A percentile compares a stretch with the other conserved stretches of the same genome.
These are phyloP conservation scores for Yasuhikotakia modesta DNA, from an alignment of 2,797 vertebrate genomes.

Conservation along the genomic window DNA sequence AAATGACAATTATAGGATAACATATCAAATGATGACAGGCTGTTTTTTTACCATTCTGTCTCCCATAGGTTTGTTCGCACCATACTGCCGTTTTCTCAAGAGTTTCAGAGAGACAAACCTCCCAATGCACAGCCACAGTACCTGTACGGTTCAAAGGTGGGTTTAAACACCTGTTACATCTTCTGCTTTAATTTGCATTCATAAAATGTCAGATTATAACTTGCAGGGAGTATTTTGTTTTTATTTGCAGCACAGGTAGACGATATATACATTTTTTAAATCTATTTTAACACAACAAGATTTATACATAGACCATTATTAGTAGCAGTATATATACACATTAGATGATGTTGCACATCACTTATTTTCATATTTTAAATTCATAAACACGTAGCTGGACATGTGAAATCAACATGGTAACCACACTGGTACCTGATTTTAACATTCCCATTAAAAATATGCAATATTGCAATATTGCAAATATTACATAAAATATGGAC, in stretches of 20 bases:
- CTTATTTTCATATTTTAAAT: no score
- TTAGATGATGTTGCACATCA: no score
- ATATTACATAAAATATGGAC: neutral
- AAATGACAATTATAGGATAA: neutral
- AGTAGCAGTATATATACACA: no score
- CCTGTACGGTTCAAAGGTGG: constrained; percentile 94
- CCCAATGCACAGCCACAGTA: constrained; percentile 97
- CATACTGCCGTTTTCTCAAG: constrained; percentile 94
- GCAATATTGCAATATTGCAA: no score
- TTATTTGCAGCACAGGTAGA: no score
- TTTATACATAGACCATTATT: no score
- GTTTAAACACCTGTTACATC: constrained; percentile 30
- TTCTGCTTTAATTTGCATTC: neutral
- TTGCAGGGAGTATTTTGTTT: neutral
- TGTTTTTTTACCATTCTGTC: neutral
- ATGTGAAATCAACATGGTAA: no score
- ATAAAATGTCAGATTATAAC: neutral
- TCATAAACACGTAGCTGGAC: no score
- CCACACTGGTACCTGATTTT: no score
- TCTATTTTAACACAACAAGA: neutral
- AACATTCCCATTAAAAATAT: no score
- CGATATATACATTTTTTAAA: no score
- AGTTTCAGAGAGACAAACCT: constrained; percentile 97
- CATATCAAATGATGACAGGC: neutral
- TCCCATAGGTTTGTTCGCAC: constrained; percentile 92